Percentiles rank a stretch among this genome's conserved stretches.
Evolutionary conservation across 2,113 vertebrate genomes (phyloP).

Genomic region (Saiga tatarica): DNA sequence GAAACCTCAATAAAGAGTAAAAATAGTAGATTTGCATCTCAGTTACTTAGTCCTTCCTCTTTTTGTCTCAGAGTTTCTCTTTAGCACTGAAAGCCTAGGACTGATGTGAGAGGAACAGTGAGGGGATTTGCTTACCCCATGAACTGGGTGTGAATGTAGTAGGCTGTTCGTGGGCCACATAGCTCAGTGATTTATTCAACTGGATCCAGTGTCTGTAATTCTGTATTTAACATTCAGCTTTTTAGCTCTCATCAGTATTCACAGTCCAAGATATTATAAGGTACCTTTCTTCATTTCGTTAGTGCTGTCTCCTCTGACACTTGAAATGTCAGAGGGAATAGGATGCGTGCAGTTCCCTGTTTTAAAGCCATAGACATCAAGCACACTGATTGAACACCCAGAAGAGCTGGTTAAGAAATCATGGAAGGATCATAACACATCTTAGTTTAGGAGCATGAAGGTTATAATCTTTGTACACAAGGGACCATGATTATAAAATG

Average conservation of each 20-base stretch:
- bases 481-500: background rate
- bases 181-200: background rate
- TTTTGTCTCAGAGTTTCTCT: background rate
- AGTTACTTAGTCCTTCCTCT: background rate
- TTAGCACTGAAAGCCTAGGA: background rate
- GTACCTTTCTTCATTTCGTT: background rate
- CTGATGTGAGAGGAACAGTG: background rate
- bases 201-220: background rate
- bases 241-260: background rate
- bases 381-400: background rate
- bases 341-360: background rate
- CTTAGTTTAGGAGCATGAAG: background rate
- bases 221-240: background rate
- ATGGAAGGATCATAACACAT: background rate
- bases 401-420: background rate
- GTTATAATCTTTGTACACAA: background rate
- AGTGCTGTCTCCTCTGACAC: background rate
- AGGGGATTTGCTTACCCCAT: background rate
- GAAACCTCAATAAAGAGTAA: background rate
- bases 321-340: background rate
- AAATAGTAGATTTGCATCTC: background rate
- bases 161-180: background rate
- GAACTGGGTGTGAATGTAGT: background rate
- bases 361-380: background rate
- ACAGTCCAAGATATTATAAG: background rate